These are phyloP conservation scores for Pampusana beccarii DNA, from an alignment of 2,113 vertebrate genomes.

Conservation along the genomic window DNA sequence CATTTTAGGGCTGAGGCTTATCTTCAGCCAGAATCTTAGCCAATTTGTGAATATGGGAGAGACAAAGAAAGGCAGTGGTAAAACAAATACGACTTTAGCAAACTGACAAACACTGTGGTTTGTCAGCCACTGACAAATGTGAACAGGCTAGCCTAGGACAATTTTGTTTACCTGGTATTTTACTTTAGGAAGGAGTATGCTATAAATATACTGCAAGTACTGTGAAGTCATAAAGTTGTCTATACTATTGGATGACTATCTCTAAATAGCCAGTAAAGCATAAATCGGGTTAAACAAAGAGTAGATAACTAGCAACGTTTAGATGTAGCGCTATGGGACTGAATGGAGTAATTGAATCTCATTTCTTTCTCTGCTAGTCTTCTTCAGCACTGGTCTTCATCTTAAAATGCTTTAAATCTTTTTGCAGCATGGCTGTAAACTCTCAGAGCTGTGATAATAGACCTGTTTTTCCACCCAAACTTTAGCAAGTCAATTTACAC, in stretches of 20 bases:
- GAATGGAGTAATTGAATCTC: rapidly evolving
- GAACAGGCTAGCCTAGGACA: background rate
- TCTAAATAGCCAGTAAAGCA: background rate
- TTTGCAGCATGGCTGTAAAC: background rate
- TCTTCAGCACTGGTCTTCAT: background rate
- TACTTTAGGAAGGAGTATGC: background rate
- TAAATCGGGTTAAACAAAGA: background rate
- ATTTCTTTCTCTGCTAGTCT: background rate
- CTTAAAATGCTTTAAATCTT: background rate
- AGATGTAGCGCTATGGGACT: background rate
- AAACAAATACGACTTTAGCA: slow-evolving; percentile 31
- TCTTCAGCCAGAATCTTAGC: background rate
- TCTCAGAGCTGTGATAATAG: background rate
- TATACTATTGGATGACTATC: background rate
- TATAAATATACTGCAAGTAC: slow-evolving; percentile 51
- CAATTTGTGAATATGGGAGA: background rate
- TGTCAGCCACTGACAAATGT: slow-evolving; percentile 34
- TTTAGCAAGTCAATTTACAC: background rate
- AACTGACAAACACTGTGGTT: slow-evolving; percentile 52
- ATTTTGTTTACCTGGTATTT: slow-evolving; percentile 35
- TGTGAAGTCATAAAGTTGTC: slow-evolving; percentile 12
- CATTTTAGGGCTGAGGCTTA: background rate
- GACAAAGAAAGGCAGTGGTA: slow-evolving; percentile 34
- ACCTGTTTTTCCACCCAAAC: background rate
- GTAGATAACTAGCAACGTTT: background rate